Conservation (phyloP, 1,140 invertebrate genomes). For the Catajapyx aquilonaris region DNA sequence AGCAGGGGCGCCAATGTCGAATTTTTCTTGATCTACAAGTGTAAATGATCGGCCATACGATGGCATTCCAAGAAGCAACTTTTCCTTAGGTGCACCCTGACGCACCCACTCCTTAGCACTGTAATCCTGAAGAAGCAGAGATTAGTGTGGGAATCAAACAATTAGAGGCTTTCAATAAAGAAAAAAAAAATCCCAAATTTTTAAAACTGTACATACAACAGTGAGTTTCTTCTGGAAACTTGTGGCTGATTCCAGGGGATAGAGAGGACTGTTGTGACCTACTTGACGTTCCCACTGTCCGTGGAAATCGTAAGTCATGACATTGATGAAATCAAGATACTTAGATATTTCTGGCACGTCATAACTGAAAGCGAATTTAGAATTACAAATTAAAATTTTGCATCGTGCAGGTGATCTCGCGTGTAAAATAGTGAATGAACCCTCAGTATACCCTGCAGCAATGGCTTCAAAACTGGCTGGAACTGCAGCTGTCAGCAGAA, state of each 20-base stretch:
- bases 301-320: slow-evolving; percentile 91
- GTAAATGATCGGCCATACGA: slow-evolving; percentile 90
- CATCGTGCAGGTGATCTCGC: not conserved
- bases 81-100: slow-evolving; percentile 84
- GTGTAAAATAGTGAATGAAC: not conserved
- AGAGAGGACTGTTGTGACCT: slow-evolving; percentile 78
- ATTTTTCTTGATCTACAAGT: slow-evolving; percentile 64
- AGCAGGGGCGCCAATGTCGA: slow-evolving; percentile 80
- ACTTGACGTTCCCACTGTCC: slow-evolving; percentile 82
- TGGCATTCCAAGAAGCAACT: slow-evolving; percentile 85
- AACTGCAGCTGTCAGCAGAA: slow-evolving; percentile 72
- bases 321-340: slow-evolving; percentile 81
- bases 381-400: slow-evolving; percentile 2
- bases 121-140: slow-evolving; percentile 52
- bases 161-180: not conserved
- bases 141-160: too few species aligned
- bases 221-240: slow-evolving; percentile 78
- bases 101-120: slow-evolving; percentile 82
- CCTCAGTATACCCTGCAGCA: slow-evolving; percentile 40
- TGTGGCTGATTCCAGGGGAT: slow-evolving; percentile 66
- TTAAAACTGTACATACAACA: slow-evolving; percentile 40
- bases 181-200: slow-evolving; percentile 4
- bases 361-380: slow-evolving; percentile 28
- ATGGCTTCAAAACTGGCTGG: slow-evolving; percentile 83
- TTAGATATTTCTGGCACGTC: slow-evolving; percentile 85